Evolutionary conservation across 2,888 invertebrate species (phyloP).

Genomic region (Rhopalosiphum nymphaeae): DNA sequence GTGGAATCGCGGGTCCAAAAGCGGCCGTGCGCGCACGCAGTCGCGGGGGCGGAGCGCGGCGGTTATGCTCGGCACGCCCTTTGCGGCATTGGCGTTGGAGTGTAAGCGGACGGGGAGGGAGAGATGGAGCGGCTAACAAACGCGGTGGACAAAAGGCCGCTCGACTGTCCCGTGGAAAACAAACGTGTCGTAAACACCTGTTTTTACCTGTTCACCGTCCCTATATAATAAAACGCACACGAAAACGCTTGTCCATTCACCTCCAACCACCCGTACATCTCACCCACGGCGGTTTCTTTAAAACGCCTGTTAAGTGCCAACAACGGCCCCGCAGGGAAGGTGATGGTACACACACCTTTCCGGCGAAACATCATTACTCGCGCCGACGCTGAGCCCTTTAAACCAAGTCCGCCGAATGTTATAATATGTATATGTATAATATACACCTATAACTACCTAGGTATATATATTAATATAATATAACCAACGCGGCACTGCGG

Average conservation of each 20-base stretch:
- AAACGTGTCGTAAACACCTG: conserved; percentile 64
- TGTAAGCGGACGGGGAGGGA: neutral
- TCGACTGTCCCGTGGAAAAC: conserved; percentile 53
- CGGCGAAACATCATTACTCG: conserved; percentile 51
- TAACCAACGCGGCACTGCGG: neutral
- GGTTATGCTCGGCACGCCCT: conserved; percentile 18
- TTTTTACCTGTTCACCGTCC: conserved; percentile 56
- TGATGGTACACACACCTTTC: conserved; percentile 27
- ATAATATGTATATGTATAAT: neutral
- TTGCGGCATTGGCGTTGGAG: neutral
- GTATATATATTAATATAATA: neutral
- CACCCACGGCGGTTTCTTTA: neutral
- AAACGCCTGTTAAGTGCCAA: conserved; percentile 55
- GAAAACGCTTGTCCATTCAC: neutral
- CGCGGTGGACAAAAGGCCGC: conserved; percentile 24
- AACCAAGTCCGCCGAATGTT: conserved; percentile 9
- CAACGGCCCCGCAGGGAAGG: neutral
- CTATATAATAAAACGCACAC: conserved; percentile 13
- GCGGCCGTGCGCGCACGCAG: neutral
- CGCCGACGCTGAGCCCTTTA: conserved; percentile 30
- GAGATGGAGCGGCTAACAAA: neutral
- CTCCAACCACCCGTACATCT: neutral
- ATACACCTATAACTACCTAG: neutral
- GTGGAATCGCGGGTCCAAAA: neutral
- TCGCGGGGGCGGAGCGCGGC: conserved; percentile 33